Evolutionary conservation across 2,113 vertebrate species (phyloP).

Genomic region (Bos taurus): DNA sequence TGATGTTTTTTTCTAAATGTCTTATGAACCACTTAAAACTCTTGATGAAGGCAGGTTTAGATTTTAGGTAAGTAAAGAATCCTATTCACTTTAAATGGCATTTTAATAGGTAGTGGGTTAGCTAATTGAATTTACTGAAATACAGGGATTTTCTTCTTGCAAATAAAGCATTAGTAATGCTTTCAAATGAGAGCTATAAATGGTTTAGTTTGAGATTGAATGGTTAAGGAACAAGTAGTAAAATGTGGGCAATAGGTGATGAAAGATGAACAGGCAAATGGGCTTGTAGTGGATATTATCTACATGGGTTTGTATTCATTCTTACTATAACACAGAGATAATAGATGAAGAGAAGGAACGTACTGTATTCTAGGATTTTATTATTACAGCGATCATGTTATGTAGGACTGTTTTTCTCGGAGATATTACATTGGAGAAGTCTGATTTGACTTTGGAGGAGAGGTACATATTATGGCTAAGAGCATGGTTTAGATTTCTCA

Average conservation of each 20-base stretch:
- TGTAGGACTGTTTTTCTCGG: neutral
- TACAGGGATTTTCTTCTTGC: neutral
- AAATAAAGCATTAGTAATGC: neutral
- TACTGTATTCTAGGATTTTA: neutral
- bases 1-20: neutral
- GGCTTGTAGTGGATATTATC: neutral
- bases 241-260: neutral
- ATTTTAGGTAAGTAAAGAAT: constrained; percentile 3
- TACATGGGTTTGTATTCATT: neutral
- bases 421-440: neutral
- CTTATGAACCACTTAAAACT: neutral
- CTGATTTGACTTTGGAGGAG: neutral
- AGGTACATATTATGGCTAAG: neutral
- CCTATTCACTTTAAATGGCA: neutral
- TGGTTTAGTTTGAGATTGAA: neutral
- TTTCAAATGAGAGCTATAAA: neutral
- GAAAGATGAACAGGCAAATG: neutral
- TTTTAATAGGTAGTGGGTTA: neutral
- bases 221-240: neutral
- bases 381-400: neutral
- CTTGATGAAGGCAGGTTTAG: neutral
- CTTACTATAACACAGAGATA: neutral
- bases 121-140: neutral
- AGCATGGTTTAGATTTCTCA: neutral
- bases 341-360: neutral